phyloP scores from a whole-genome alignment of 2,888 invertebrate species.

The Dicyrtoma fusca region DNA sequence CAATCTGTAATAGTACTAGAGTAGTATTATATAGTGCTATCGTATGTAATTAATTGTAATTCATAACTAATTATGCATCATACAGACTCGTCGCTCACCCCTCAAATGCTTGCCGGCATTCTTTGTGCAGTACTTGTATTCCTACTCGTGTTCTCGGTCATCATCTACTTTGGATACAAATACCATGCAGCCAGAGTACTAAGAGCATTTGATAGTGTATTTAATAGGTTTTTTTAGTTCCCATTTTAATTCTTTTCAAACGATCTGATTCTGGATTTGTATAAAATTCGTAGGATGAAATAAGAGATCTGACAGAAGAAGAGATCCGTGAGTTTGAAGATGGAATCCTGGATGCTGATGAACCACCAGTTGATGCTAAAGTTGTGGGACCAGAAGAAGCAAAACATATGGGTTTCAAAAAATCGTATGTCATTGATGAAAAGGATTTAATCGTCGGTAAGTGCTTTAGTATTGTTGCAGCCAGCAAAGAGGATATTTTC shows the following conservation, averaged over 20 bases:
- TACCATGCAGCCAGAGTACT: background rate
- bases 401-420: background rate
- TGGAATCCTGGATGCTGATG: background rate
- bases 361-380: background rate
- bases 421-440: background rate
- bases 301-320: slow-evolving; percentile 2
- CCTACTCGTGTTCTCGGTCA: background rate
- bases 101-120: background rate
- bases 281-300: background rate
- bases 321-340: background rate
- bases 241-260: background rate
- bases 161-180: background rate
- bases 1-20: no score
- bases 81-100: background rate
- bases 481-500: no score
- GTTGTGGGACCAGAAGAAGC: background rate
- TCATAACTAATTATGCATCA: no score
- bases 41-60: no score
- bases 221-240: no score
- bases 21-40: no score
- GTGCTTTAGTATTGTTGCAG: no score
- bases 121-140: background rate
- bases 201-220: background rate
- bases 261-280: background rate
- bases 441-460: background rate